Evolutionary conservation across 2,113 vertebrate genomes (phyloP).

Genomic region (Catagonus wagneri): DNA sequence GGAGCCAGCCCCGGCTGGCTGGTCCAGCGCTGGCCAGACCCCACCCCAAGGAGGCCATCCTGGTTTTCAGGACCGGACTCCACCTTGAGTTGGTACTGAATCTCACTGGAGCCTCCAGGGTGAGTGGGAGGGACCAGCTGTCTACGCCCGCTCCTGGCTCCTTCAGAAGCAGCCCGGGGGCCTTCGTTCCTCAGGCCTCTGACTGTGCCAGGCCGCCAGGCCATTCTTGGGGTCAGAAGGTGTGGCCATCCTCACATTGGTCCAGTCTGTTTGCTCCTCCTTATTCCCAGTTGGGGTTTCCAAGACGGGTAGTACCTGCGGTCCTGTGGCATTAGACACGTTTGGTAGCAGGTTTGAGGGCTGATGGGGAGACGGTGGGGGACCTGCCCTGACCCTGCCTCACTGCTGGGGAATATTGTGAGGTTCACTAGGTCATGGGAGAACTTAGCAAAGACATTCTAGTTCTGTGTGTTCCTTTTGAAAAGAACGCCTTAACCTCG

Average conservation of each 20-base stretch:
- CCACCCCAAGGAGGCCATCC: neutral
- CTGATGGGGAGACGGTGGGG: neutral
- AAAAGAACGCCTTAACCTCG: neutral
- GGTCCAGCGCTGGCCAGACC: neutral
- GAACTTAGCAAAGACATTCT: neutral
- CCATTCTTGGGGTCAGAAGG: neutral
- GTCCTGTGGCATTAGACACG: neutral
- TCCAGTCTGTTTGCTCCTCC: neutral
- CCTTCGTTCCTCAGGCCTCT: neutral
- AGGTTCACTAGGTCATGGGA: neutral
- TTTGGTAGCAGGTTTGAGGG: neutral
- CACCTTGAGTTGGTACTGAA: neutral
- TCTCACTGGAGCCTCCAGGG: neutral
- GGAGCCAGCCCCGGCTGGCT: neutral
- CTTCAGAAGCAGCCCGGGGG: neutral
- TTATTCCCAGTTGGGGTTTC: neutral
- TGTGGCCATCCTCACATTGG: neutral
- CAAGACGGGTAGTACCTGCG: neutral
- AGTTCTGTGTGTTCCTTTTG: neutral
- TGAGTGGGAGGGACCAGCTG: neutral
- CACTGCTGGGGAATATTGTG: neutral
- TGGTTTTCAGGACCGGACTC: neutral
- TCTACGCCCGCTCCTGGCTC: neutral
- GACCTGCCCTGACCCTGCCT: neutral
- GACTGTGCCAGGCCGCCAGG: neutral